A percentile compares a stretch with the other conserved stretches of the same genome.
Evolutionary conservation across 2,888 invertebrate genomes (phyloP).

Genomic region (Diaphora mendica): DNA sequence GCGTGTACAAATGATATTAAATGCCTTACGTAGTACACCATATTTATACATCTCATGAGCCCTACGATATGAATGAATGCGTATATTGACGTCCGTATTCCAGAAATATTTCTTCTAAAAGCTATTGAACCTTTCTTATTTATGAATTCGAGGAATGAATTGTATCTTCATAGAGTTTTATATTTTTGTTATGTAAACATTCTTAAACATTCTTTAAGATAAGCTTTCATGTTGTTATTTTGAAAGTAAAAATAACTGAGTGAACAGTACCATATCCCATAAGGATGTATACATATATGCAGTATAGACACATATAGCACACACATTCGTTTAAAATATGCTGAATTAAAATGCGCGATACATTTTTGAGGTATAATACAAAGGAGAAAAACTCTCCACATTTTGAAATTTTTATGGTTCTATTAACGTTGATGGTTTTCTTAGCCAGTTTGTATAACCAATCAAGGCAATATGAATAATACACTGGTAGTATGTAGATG

Average conservation of each 20-base stretch:
- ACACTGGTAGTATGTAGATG: not conserved
- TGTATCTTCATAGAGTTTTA: conserved; percentile 1
- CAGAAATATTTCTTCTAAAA: conserved; percentile 11
- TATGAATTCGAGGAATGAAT: conserved; percentile 9
- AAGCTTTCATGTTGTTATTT: conserved; percentile 7
- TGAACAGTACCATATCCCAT: not conserved
- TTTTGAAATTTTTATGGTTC: no score
- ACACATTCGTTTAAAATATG: not conserved
- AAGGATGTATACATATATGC: not conserved
- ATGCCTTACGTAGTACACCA: not conserved
- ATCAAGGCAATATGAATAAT: not conserved
- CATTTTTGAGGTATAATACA: not conserved
- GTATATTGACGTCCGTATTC: conserved; percentile 8
- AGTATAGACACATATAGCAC: not conserved
- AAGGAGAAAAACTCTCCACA: not conserved
- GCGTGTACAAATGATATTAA: not conserved
- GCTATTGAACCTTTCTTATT: conserved; percentile 13
- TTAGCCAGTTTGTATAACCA: not conserved
- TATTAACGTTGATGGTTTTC: no score
- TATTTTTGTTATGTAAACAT: not conserved
- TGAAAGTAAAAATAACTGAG: not conserved
- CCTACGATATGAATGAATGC: conserved; percentile 6
- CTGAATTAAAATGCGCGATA: no score
- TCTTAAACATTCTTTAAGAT: conserved; percentile 1
- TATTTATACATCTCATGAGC: conserved; percentile 6